These are phyloP conservation scores for Poecilia wingei DNA, from an alignment of 2,797 vertebrate species.

Conservation along the genomic window DNA sequence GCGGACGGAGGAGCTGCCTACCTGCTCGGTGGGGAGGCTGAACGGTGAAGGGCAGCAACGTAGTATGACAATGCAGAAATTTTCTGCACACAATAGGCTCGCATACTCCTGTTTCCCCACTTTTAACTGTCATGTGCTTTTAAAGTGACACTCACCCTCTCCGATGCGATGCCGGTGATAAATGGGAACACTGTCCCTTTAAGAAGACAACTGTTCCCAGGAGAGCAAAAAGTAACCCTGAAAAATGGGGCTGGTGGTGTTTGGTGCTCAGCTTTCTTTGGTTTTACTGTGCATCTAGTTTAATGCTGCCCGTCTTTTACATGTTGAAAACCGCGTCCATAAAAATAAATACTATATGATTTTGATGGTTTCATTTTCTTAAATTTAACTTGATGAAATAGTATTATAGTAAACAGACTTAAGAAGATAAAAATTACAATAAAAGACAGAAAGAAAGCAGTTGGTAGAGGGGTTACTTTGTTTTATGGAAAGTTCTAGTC, in stretches of 20 bases:
- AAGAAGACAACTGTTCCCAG: conserved; percentile 36
- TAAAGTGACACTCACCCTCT: conserved; percentile 46
- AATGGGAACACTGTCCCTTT: conserved; percentile 46
- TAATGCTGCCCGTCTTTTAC: not conserved
- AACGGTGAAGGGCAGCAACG: conserved; percentile 52
- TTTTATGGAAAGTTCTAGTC: not conserved
- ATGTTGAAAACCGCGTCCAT: not conserved
- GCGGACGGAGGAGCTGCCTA: conserved; percentile 68
- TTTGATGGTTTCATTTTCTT: not conserved
- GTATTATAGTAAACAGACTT: not conserved
- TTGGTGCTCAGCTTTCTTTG: not conserved
- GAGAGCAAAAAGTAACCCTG: not conserved
- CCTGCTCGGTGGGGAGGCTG: conserved; percentile 3
- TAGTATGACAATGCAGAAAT: conserved; percentile 7
- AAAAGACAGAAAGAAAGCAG: not conserved
- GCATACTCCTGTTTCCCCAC: conserved; percentile 24
- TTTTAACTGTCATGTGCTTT: not conserved
- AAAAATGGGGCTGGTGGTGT: not conserved
- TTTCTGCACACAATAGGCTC: conserved; percentile 1
- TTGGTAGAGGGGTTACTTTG: not conserved
- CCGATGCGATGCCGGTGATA: accelerated
- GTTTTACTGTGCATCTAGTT: not conserved
- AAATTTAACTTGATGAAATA: not conserved
- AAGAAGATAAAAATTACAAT: not conserved
- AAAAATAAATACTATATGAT: not conserved